Conservation (phyloP, 2,113 vertebrate species). For the Danio rerio region DNA sequence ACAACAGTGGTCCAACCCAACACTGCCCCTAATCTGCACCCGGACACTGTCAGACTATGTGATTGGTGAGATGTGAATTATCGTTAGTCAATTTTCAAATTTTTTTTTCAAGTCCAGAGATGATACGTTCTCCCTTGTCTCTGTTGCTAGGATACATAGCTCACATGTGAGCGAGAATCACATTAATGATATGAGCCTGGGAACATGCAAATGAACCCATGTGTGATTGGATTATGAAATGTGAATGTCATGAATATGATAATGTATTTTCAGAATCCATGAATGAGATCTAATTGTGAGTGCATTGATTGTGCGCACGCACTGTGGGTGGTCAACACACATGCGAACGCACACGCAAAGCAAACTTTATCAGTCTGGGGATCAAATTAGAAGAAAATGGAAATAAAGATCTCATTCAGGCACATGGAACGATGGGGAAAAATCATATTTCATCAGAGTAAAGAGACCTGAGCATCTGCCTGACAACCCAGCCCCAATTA, state of each 20-base stretch:
- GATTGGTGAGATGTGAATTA: constrained; percentile 6
- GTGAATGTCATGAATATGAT: constrained; percentile 58
- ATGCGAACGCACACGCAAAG: background rate
- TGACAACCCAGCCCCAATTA: constrained; percentile 45
- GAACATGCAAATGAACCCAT: constrained; percentile 55
- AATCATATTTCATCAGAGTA: constrained; percentile 28
- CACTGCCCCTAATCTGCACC: background rate
- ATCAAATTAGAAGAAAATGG: constrained; percentile 46
- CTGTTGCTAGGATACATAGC: constrained; percentile 61
- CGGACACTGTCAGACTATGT: too few relatives aligned
- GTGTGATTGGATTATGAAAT: constrained; percentile 58
- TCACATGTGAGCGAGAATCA: constrained; percentile 55
- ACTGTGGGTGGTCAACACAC: background rate
- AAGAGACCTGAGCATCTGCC: constrained; percentile 45
- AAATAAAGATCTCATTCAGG: constrained; percentile 42
- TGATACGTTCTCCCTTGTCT: constrained; percentile 47
- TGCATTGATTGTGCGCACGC: constrained; percentile 32
- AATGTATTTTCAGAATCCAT: constrained; percentile 42
- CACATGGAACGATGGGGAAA: constrained; percentile 39
- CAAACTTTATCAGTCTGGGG: constrained; percentile 17
- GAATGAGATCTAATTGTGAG: constrained; percentile 56
- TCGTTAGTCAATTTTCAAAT: background rate
- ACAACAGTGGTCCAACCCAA: background rate
- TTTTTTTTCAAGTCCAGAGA: constrained; percentile 38
- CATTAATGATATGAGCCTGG: constrained; percentile 57